These are phyloP conservation scores for Triplophysa dalaica DNA, from an alignment of 2,113 vertebrate species.

Conservation along the genomic window DNA sequence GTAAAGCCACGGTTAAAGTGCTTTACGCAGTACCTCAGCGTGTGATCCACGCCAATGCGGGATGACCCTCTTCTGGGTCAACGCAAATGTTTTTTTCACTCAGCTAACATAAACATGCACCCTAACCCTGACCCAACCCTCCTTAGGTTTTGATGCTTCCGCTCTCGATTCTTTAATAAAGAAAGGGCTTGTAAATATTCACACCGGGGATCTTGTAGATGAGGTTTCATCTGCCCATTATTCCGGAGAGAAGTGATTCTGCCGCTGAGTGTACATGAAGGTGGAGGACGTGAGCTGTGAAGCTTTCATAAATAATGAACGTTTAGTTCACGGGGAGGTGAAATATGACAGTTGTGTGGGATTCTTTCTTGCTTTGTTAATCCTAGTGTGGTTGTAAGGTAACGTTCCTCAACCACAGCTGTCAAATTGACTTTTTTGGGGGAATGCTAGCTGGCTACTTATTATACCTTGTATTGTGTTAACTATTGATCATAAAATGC, in stretches of 20 bases:
- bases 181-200: constrained; percentile 13
- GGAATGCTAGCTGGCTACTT: background rate
- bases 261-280: constrained; percentile 9
- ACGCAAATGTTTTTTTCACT: constrained; percentile 20
- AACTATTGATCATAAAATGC: no score
- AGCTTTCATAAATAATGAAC: constrained; percentile 66
- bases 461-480: no score
- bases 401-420: background rate
- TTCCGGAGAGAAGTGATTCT: background rate
- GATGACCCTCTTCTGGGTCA: constrained; percentile 21
- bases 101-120: background rate
- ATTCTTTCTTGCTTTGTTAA: constrained; percentile 35
- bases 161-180: background rate
- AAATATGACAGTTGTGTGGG: constrained; percentile 61
- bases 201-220: background rate
- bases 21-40: background rate
- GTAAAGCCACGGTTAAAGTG: constrained; percentile 7
- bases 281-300: constrained; percentile 41
- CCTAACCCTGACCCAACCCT: background rate
- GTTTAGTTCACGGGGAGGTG: constrained; percentile 61
- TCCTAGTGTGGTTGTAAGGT: background rate
- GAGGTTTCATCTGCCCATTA: background rate
- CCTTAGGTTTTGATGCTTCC: background rate
- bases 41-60: constrained; percentile 7
- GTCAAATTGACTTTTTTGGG: background rate